phyloP scores from a whole-genome alignment of 2,888 invertebrate genomes.

The Emmelina monodactyla region DNA sequence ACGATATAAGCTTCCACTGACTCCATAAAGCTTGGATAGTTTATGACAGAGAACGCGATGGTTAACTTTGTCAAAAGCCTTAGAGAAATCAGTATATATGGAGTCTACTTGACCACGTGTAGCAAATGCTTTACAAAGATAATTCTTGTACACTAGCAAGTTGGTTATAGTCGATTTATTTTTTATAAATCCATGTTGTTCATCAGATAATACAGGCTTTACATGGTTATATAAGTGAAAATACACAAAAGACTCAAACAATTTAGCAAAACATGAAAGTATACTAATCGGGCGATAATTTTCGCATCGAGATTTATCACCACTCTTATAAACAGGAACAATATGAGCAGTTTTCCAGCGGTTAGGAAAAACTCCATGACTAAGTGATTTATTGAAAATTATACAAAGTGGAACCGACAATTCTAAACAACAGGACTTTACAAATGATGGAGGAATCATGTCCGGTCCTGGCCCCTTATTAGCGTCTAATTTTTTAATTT shows the following conservation, averaged over 20 bases:
- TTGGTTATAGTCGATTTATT: conserved; percentile 6
- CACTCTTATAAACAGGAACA: conserved; percentile 5
- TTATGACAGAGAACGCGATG: conserved; percentile 4
- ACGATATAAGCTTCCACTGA: conserved; percentile 4
- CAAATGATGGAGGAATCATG: conserved; percentile 3
- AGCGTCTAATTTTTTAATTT: conserved; percentile 2
- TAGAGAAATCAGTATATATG: conserved; percentile 9
- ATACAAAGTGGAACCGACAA: not conserved
- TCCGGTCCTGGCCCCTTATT: conserved; percentile 5
- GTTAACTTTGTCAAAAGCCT: conserved; percentile 9
- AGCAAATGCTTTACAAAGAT: conserved; percentile 1
- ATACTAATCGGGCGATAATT: conserved; percentile 9
- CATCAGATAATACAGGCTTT: conserved; percentile 2
- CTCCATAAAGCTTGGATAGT: conserved; percentile 1
- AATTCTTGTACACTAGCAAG: conserved; percentile 4
- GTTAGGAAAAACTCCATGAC: conserved; percentile 4
- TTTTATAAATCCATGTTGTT: conserved; percentile 9
- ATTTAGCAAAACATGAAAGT: conserved; percentile 8
- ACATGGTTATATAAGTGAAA: conserved; percentile 5
- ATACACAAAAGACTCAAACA: conserved; percentile 8
- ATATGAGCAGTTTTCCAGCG: conserved; percentile 8
- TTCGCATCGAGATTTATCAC: conserved; percentile 2
- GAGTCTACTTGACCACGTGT: conserved; percentile 6
- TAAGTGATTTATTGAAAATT: conserved; percentile 3
- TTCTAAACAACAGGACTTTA: conserved; percentile 1